Conservation (phyloP, 2,888 invertebrate species). For the Tinea trinotella region DNA sequence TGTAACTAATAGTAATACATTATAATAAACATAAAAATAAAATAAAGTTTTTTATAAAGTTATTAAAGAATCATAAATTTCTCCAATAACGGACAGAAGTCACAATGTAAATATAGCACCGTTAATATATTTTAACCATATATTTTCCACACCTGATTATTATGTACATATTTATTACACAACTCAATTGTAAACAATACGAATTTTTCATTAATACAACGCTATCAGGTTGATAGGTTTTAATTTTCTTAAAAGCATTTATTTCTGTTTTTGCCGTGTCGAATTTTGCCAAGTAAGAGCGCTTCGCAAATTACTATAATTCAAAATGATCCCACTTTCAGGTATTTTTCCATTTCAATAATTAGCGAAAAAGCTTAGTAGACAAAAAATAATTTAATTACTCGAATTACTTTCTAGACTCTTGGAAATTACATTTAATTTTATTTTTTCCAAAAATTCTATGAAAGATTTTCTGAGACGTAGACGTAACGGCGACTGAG, state of each 20-base stretch:
- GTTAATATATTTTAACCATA: too few species aligned
- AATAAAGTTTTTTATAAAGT: too few species aligned
- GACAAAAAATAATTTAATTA: background rate
- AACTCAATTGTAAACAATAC: background rate
- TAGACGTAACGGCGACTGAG: too few species aligned
- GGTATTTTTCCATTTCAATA: background rate
- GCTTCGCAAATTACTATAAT: slow-evolving; percentile 4
- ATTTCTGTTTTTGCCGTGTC: background rate
- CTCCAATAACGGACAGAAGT: too few species aligned
- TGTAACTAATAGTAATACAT: too few species aligned
- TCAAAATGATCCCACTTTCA: background rate
- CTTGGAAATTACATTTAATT: too few species aligned
- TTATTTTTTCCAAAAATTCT: too few species aligned
- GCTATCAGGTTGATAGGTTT: background rate
- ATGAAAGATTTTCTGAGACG: too few species aligned
- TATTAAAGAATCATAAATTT: too few species aligned
- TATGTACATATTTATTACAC: background rate
- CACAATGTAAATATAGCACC: too few species aligned
- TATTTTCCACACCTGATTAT: background rate
- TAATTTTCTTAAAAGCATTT: slow-evolving; percentile 9
- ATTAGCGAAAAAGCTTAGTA: background rate
- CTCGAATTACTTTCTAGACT: background rate
- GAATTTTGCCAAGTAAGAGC: slow-evolving; percentile 9
- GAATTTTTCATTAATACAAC: background rate
- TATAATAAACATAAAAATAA: too few species aligned